phyloP scores from a whole-genome alignment of 1,140 invertebrate species.

The Planococcus citri region DNA sequence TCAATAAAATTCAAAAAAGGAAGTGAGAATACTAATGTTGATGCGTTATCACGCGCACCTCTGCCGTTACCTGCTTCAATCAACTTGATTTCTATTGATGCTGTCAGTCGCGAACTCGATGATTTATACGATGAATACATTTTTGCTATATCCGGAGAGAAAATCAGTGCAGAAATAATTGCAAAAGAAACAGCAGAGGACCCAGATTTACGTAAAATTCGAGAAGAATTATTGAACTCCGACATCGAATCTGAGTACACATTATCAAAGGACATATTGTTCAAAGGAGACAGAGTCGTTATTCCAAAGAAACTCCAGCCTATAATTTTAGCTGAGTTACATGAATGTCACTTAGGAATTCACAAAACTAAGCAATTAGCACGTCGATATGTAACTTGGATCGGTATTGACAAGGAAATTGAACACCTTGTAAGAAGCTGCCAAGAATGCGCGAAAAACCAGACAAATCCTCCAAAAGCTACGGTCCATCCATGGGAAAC shows the following conservation, averaged over 20 bases:
- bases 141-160: not conserved
- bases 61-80: not conserved
- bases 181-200: not conserved
- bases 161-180: not conserved
- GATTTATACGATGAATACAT: not conserved
- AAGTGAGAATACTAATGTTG: constrained; percentile 29
- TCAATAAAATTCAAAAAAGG: constrained; percentile 35
- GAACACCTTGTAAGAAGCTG: constrained; percentile 29
- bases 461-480: constrained; percentile 27
- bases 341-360: constrained; percentile 29
- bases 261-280: constrained; percentile 21
- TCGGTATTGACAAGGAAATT: constrained; percentile 29
- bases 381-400: constrained; percentile 29
- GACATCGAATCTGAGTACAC: constrained; percentile 20
- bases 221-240: not conserved
- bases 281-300: constrained; percentile 22
- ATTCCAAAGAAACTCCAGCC: constrained; percentile 23
- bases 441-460: constrained; percentile 26
- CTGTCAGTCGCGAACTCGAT: constrained; percentile 16
- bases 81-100: not conserved
- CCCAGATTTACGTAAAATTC: constrained; percentile 11
- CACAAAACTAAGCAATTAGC: constrained; percentile 31
- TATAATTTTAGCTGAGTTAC: constrained; percentile 24
- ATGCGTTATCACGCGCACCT: constrained; percentile 23
- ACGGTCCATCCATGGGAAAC: constrained; percentile 28